phyloP scores from a whole-genome alignment of 2,888 invertebrate genomes.

The Rhorus exstirpatorius region DNA sequence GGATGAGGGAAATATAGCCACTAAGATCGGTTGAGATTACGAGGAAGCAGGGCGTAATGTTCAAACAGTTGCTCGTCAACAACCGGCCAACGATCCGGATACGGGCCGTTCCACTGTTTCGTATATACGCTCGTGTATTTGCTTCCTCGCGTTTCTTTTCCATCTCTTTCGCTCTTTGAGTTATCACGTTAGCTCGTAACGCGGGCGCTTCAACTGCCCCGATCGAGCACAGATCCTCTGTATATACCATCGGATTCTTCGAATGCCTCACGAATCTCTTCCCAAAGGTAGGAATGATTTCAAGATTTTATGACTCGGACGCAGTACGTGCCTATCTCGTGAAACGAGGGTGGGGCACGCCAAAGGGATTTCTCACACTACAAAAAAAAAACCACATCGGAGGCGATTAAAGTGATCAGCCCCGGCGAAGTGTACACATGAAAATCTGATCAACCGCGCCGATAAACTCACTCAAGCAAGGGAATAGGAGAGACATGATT shows the following conservation, averaged over 20 bases:
- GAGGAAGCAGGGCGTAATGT: conserved; percentile 82
- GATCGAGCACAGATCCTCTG: conserved; percentile 66
- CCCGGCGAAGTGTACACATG: conserved; percentile 36
- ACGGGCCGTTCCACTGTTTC: conserved; percentile 44
- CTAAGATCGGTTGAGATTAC: conserved; percentile 81
- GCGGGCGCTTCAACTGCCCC: conserved; percentile 32
- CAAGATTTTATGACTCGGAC: conserved; percentile 64
- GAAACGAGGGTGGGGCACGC: conserved; percentile 22
- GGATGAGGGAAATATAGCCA: conserved; percentile 54
- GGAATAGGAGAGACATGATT: conserved; percentile 10
- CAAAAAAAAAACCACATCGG: conserved; percentile 46
- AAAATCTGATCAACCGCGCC: conserved; percentile 62
- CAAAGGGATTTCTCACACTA: not conserved
- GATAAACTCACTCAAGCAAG: conserved; percentile 29
- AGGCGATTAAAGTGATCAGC: conserved; percentile 64
- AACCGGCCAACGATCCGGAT: conserved; percentile 77
- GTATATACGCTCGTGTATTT: not conserved
- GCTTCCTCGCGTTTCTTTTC: not conserved
- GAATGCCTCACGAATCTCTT: conserved; percentile 67
- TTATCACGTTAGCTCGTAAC: conserved; percentile 6
- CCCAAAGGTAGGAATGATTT: conserved; percentile 72
- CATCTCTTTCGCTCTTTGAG: conserved; percentile 1
- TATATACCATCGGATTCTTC: conserved; percentile 75
- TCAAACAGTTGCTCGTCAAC: conserved; percentile 83
- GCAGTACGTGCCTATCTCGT: conserved; percentile 59